phyloP scores from a whole-genome alignment of 2,113 vertebrate species.

The Hydropotes inermis region DNA sequence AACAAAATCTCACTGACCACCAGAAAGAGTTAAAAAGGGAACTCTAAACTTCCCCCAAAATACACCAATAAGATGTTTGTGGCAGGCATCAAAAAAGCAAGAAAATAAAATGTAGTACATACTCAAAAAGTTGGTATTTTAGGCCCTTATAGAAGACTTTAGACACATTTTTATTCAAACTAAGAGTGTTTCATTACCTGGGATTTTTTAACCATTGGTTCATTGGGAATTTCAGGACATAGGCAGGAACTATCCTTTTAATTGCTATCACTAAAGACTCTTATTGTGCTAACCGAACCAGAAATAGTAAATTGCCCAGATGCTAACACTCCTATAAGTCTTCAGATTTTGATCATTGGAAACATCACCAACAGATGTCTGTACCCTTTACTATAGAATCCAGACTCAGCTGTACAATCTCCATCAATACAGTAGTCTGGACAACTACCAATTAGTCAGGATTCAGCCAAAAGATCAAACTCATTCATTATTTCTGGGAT shows the following conservation, averaged over 20 bases:
- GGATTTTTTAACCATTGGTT: not conserved
- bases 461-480: not conserved
- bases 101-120: not conserved
- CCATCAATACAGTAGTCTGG: not conserved
- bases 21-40: not conserved
- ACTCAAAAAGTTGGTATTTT: not conserved
- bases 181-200: not conserved
- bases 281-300: not conserved
- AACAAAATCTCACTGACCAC: not conserved
- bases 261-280: not conserved
- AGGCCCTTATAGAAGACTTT: not conserved
- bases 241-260: not conserved
- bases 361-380: not conserved
- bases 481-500: not conserved
- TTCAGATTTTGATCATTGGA: not conserved
- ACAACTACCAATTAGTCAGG: not conserved
- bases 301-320: not conserved
- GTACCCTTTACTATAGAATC: not conserved
- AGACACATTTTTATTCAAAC: not conserved
- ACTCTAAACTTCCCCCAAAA: not conserved
- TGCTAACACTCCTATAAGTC: not conserved
- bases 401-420: not conserved
- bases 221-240: not conserved
- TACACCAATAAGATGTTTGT: not conserved
- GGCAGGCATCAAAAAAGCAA: not conserved